These are phyloP conservation scores for Darevskia nairensis DNA, from an alignment of 2,797 vertebrate species.

Conservation along the genomic window DNA sequence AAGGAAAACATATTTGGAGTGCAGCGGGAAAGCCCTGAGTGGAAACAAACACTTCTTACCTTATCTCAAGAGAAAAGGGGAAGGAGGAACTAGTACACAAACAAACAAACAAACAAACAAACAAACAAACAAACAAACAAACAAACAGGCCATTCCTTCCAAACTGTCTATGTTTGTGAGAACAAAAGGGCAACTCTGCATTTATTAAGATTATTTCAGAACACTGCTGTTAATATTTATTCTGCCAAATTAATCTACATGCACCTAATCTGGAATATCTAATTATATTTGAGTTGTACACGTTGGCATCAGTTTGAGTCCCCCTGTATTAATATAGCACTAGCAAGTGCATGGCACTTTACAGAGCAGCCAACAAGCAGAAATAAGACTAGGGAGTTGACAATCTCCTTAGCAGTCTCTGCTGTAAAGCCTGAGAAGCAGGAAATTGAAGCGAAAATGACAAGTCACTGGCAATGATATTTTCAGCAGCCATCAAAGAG, in stretches of 20 bases:
- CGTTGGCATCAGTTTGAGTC: neutral
- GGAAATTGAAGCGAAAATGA: constrained; percentile 46
- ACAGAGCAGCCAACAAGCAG: neutral
- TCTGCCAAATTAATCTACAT: neutral
- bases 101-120: neutral
- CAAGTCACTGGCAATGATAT: constrained; percentile 47
- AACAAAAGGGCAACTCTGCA: neutral
- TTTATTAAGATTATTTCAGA: neutral
- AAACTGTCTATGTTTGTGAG: neutral
- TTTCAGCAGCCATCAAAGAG: constrained; percentile 14
- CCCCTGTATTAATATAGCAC: neutral
- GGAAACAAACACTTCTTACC: neutral
- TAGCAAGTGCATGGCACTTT: neutral
- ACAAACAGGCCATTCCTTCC: neutral
- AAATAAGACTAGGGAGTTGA: neutral
- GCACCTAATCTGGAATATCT: neutral
- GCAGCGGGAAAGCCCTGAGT: neutral
- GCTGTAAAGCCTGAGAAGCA: constrained; percentile 31
- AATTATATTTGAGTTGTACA: constrained; percentile 5
- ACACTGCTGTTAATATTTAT: neutral
- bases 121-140: neutral
- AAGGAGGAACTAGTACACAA: neutral
- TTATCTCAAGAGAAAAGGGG: neutral
- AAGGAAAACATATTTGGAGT: neutral
- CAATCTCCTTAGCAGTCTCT: constrained; percentile 14